Base-by-base conservation (phyloP, 2,888 invertebrate species). In the Tupiocoris notatus region DNA sequence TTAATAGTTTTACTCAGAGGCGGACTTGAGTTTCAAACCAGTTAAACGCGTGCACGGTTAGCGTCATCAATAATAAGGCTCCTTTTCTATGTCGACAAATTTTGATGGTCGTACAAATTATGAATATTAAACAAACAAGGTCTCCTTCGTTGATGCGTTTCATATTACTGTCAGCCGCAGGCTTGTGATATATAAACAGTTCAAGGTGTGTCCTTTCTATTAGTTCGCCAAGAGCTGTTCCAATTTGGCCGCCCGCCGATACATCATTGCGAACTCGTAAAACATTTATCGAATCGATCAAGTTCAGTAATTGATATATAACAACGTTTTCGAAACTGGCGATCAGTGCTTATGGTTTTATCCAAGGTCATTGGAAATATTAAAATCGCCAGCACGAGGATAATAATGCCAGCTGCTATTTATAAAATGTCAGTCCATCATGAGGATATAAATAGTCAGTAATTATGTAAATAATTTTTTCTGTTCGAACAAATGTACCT, bases 81-180 rank as follows among this genome's bases (percentile, higher is more conserved):
- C 23, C 16, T 57, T 68, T n/a, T 58, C 3, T n/a, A 23, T 24
- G 22, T 59, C 24, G 70, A 70, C 70, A 59, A 70, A 70, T 70
- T 70, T 70, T 59, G 70, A 70, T 59, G 70, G 25, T 23, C 18
- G 25, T 17, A 59, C 70, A 59, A 70, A 70, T 70, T 70, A 70
- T 70, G 70, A 70, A 70, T 70, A 70, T 59, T 70, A 59, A 70
- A 70, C 22, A 21, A 59, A 70, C 70, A 24, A 59, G 59, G 6
- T 39, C 18, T 54, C 65, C n/a, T n/a, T 22, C 57, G 21, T 23
- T 58, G 1, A 12, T 22, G 58, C 1, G 21, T 58, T 22, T 57
- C 68, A 70, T 23, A 70, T 24, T 22, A 70, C 25, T 23, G 70
- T 70, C 70, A 59, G 59, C 58, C 58, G 21, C 18, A 21, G 23